Percentiles rank a stretch among this genome's conserved stretches.
Evolutionary conservation across 2,113 vertebrate genomes (phyloP).

Genomic region (Nothocercus nigrocapillus): DNA sequence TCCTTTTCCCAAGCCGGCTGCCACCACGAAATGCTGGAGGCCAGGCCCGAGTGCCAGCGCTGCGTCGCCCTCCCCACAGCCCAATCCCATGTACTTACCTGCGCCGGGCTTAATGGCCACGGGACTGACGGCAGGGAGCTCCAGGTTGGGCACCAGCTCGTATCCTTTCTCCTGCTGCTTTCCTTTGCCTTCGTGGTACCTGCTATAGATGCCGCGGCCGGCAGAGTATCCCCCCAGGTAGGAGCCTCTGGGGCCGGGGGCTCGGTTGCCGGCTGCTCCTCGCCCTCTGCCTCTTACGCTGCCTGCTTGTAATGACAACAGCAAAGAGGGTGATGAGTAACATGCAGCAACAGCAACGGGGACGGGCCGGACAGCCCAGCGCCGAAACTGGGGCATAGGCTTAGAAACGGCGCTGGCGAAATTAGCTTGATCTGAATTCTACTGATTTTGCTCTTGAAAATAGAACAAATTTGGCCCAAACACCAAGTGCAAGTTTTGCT

Average conservation of each 20-base stretch:
- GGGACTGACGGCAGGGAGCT: constrained; percentile 90
- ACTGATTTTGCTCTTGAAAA: background rate
- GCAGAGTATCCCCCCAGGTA: constrained; percentile 99
- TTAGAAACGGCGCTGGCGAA: background rate
- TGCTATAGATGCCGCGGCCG: constrained; percentile 98
- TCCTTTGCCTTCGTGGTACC: constrained; percentile 98
- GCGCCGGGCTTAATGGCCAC: constrained; percentile 95
- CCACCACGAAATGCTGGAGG: background rate
- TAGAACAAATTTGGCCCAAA: background rate
- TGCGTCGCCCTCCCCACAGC: background rate
- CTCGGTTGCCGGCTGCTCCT: constrained; percentile 91
- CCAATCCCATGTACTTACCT: constrained; percentile 86
- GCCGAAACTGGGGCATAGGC: background rate
- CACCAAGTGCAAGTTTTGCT: background rate
- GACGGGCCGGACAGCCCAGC: fast-evolving
- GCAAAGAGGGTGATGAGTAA: constrained; percentile 63
- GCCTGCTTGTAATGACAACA: constrained; percentile 95
- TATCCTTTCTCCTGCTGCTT: constrained; percentile 94
- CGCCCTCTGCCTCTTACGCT: constrained; percentile 96
- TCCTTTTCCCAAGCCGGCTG: background rate
- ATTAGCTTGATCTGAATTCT: background rate
- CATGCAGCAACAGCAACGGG: background rate
- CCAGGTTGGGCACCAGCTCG: constrained; percentile 94
- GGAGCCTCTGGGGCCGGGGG: constrained; percentile 93
- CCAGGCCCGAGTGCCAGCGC: background rate